Conservation (phyloP, 2,888 invertebrate species). For the Synanthedon tipuliformis region DNA sequence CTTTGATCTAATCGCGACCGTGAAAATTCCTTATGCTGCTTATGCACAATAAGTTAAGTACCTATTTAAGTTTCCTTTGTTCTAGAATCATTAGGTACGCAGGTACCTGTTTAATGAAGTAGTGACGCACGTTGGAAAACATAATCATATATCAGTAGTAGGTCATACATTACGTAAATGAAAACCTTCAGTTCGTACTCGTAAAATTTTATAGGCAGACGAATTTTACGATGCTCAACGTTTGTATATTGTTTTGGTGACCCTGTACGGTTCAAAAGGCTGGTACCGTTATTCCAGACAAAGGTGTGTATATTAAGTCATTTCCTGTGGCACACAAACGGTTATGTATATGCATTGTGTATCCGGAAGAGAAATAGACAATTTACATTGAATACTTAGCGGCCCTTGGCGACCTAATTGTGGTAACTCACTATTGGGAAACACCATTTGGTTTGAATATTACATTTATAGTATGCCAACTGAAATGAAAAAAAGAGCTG, state of each 20-base stretch:
- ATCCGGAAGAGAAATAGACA: conserved; percentile 30
- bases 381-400: conserved; percentile 43
- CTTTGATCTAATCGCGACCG: too few relatives aligned
- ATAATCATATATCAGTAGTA: neutral
- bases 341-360: conserved; percentile 28
- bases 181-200: conserved; percentile 13
- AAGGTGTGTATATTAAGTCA: conserved; percentile 32
- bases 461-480: too few relatives aligned
- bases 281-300: conserved; percentile 39
- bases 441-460: conserved; percentile 5
- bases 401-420: conserved; percentile 17
- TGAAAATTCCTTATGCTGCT: too few relatives aligned
- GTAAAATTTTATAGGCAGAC: neutral
- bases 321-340: conserved; percentile 33
- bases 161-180: conserved; percentile 17
- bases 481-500: too few relatives aligned
- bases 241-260: conserved; percentile 19
- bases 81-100: too few relatives aligned
- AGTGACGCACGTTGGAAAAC: neutral
- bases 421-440: conserved; percentile 14
- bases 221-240: conserved; percentile 18
- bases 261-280: conserved; percentile 31
- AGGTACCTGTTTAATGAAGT: too few relatives aligned
- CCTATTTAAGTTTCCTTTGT: too few relatives aligned
- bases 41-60: too few relatives aligned